Percentiles rank a stretch among this genome's conserved stretches.
Conservation (phyloP, 37 sponge, comb jelly and placozoan species). For the Bolinopsis microptera region DNA sequence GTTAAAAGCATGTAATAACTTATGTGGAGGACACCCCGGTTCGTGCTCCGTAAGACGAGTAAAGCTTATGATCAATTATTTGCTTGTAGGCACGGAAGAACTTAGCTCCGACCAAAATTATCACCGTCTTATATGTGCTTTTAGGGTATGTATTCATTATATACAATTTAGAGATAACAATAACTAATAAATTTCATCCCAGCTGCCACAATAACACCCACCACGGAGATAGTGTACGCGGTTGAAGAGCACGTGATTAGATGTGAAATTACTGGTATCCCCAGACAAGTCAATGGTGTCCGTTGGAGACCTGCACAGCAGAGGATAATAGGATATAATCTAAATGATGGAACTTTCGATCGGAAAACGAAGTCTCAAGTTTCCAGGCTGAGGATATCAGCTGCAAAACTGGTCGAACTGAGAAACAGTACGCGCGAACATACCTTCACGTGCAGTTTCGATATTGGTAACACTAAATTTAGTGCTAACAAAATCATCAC, state of each 20-base stretch:
- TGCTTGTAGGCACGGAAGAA: no score
- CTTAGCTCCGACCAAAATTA: no score
- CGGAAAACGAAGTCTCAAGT: not conserved
- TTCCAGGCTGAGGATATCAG: not conserved
- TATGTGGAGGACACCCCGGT: no score
- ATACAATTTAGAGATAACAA: no score
- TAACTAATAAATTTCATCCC: not conserved
- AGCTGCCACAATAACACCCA: not conserved
- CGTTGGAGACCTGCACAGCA: not conserved
- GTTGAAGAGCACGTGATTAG: not conserved
- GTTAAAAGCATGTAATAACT: no score
- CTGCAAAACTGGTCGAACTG: not conserved
- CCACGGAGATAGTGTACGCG: not conserved
- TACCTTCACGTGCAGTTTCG: not conserved
- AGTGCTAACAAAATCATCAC: not conserved
- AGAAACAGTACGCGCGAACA: not conserved
- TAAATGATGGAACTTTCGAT: not conserved
- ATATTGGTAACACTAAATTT: not conserved
- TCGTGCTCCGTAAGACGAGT: no score
- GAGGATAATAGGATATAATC: not conserved
- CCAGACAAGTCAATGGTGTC: not conserved
- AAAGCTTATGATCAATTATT: no score
- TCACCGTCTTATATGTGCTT: no score
- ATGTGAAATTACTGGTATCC: not conserved
- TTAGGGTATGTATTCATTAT: no score